Conservation (phyloP, 2,113 vertebrate species). For the Chamaetylas fuelleborni region DNA sequence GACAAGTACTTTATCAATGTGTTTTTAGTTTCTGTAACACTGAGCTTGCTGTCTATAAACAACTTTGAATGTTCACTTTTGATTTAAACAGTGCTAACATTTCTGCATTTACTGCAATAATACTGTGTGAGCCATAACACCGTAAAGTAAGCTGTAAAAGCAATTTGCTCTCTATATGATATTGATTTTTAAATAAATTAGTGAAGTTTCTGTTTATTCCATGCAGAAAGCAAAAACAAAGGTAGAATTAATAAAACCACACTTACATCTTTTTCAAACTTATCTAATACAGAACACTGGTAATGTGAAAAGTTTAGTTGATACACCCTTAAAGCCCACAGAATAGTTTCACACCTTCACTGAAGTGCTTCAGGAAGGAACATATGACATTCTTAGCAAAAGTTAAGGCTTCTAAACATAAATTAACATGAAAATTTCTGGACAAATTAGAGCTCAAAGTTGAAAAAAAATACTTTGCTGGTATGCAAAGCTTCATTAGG, state of each 20-base stretch:
- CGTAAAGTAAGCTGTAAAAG: constrained; percentile 36
- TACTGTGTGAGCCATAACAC: neutral
- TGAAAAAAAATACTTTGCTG: neutral
- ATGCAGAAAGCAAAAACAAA: constrained; percentile 3
- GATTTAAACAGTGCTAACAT: constrained; percentile 46
- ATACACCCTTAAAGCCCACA: neutral
- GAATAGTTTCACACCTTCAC: neutral
- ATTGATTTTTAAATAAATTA: constrained; percentile 69
- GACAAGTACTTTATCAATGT: constrained; percentile 5
- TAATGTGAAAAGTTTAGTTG: neutral
- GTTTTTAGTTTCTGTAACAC: neutral
- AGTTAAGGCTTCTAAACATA: neutral
- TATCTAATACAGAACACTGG: neutral
- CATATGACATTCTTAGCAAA: neutral
- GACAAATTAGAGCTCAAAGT: neutral
- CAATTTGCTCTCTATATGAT: constrained; percentile 56
- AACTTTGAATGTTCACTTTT: constrained; percentile 11
- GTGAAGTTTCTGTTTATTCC: constrained; percentile 20
- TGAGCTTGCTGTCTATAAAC: constrained; percentile 8
- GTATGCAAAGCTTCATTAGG: neutral
- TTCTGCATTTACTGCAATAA: constrained; percentile 62
- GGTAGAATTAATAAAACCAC: constrained; percentile 21
- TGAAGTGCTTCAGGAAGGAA: neutral
- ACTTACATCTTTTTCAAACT: neutral
- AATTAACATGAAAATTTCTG: neutral